Conservation (phyloP, 2,888 invertebrate genomes). For the Brachynemurus nebulosus region DNA sequence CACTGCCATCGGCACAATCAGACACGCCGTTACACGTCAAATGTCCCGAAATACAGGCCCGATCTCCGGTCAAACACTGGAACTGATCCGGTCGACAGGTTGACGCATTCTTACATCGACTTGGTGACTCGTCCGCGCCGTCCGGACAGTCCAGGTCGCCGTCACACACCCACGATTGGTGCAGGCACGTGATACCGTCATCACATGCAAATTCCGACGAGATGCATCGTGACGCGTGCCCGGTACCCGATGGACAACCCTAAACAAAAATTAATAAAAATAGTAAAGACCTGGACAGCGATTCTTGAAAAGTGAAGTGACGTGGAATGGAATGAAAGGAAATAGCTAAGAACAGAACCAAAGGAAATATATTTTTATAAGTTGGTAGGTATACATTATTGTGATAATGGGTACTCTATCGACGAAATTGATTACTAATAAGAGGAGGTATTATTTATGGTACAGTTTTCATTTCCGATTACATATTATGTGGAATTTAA, state of each 20-base stretch:
- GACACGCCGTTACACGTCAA: conserved; percentile 67
- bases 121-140: conserved; percentile 61
- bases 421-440: too few species aligned
- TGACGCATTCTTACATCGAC: conserved; percentile 54
- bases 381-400: too few species aligned
- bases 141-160: conserved; percentile 72
- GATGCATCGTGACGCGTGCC: conserved; percentile 46
- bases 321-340: too few species aligned
- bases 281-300: too few species aligned
- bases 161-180: conserved; percentile 72
- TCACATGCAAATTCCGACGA: conserved; percentile 64
- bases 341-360: too few species aligned
- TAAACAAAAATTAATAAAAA: conserved; percentile 27
- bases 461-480: too few species aligned
- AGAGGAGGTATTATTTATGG: too few species aligned
- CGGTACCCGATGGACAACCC: conserved; percentile 43
- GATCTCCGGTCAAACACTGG: conserved; percentile 54
- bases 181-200: conserved; percentile 68
- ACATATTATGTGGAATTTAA: too few species aligned
- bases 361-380: too few species aligned
- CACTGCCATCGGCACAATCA: conserved; percentile 75
- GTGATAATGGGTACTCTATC: too few species aligned
- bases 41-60: conserved; percentile 65
- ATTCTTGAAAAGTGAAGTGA: too few species aligned
- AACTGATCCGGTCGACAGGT: conserved; percentile 79